These are phyloP conservation scores for Heliconius sara DNA, from an alignment of 2,888 invertebrate genomes.

Conservation along the genomic window DNA sequence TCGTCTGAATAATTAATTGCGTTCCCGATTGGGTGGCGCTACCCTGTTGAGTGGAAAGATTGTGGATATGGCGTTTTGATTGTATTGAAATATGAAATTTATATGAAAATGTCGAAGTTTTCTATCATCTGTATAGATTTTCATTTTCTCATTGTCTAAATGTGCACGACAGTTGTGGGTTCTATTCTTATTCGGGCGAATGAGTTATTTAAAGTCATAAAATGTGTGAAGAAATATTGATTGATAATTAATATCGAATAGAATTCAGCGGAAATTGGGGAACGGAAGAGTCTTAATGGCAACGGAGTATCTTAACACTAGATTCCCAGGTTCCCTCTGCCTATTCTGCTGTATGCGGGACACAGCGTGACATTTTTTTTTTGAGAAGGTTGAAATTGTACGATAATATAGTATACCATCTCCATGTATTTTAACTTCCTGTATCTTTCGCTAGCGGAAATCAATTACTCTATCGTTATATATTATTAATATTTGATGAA, in stretches of 20 bases:
- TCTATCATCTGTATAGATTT: not conserved
- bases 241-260: no score
- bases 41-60: not conserved
- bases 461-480: conserved; percentile 38
- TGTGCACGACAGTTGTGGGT: no score
- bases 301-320: not conserved
- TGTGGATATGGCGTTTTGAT: conserved; percentile 12
- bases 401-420: not conserved
- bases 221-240: no score
- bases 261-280: no score
- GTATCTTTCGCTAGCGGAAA: conserved; percentile 21
- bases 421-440: not conserved
- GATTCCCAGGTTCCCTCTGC: not conserved
- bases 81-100: not conserved
- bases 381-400: not conserved
- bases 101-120: not conserved
- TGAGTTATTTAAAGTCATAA: no score
- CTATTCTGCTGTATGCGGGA: not conserved
- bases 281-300: no score
- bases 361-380: not conserved
- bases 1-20: conserved; percentile 59
- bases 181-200: no score
- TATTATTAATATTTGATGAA: conserved; percentile 41
- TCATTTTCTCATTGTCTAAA: not conserved
- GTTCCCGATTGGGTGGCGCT: conserved; percentile 41